Evolutionary conservation across 2,113 vertebrate genomes (phyloP), one percentile per base, ranked within the genome.

Genomic region (Rhineura floridana): DNA sequence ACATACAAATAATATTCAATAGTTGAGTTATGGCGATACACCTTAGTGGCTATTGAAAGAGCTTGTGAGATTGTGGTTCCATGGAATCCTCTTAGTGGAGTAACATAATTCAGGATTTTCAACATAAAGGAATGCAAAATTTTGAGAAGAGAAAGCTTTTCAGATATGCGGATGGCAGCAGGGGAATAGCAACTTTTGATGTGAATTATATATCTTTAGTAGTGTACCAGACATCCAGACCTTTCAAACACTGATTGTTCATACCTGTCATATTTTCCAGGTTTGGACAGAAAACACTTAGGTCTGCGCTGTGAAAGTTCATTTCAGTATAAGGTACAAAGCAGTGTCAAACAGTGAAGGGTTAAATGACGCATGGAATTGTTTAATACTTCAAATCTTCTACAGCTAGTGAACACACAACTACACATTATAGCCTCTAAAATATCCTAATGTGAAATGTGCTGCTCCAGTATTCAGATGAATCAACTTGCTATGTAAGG

Each of bases 1-100:
- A 91, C 86, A 89, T 78, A 92, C 72, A 83, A 83, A 78, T 82
- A 75, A 82, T 75, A 59, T 86, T 25, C 55, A 33, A 88, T 10
- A 79, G 65, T 78, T 55, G 73, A 89, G 77, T 69, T 0, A 77
- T 69, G 48, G 63, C 69, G 46, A 67, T 55, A 0, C 63, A 73
- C 3, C 15, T 69, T 30, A 28, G 67, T 76, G 81, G 21, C 46
- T 0, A 0, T 4, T 69, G 81, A 84, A 84, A 59, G 30, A 39
- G 11, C 11, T 4, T 63, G 36, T 50, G 62, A 39, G 79, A n/a
- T 0, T 81, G 21, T 30, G 62, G 72, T 8, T 17, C 62, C 83
- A 59, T 90, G 36, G 55, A 86, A 93, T 85, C 88, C 73, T 67
- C 90, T 75, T 86, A 72, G 62, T 75, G 33, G 50, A 87, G 59